These are phyloP conservation scores for Chironomus tentans DNA, from an alignment of 2,888 invertebrate genomes.

Conservation along the genomic window DNA sequence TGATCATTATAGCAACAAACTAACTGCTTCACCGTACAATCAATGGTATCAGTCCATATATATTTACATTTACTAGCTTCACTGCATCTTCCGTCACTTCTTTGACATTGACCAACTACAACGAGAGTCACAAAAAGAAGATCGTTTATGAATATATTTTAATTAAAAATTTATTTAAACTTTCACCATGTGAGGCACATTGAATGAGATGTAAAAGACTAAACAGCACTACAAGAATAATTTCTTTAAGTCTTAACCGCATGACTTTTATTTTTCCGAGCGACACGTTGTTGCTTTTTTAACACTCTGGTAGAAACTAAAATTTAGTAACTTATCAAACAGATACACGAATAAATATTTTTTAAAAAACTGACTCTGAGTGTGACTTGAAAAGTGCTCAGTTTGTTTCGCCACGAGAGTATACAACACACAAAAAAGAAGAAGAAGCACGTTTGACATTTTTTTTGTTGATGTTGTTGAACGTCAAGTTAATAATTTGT, in stretches of 20 bases:
- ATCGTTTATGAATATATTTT: background rate
- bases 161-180: background rate
- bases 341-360: no score
- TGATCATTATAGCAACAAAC: constrained; percentile 21
- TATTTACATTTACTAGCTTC: constrained; percentile 11
- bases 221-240: background rate
- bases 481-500: no score
- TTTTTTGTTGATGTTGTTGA: no score
- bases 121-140: no score
- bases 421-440: no score
- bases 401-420: no score
- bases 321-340: background rate
- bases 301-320: background rate
- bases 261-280: background rate
- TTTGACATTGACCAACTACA: constrained; percentile 21
- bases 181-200: background rate
- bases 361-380: no score
- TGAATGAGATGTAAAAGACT: background rate
- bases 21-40: background rate
- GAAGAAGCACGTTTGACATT: no score
- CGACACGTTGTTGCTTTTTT: background rate
- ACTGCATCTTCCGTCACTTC: constrained; percentile 11
- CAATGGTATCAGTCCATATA: constrained; percentile 17
- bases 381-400: no score
- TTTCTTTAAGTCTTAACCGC: background rate